Evolutionary conservation across 1,140 invertebrate species (phyloP), one percentile per base, ranked within the genome.

Genomic region (Pogonognathellus flavescens): DNA sequence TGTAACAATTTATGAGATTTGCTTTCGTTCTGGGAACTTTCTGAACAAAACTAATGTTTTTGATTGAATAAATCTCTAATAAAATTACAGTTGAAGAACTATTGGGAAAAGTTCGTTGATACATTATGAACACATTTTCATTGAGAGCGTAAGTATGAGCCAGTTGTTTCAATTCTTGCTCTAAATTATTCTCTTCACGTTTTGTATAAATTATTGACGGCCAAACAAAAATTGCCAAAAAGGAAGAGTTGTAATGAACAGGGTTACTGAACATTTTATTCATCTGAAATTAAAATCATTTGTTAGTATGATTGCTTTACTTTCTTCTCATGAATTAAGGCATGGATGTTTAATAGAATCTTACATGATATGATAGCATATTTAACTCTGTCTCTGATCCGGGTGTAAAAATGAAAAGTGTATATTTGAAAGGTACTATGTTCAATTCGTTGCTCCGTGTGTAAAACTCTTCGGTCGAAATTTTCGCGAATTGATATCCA

Each of bases 41-140:
- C 16, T 49, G 41, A 16, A 76, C 31, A 5, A 76, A 76, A 1
- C 25, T 50, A 8, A 76, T 18, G 8, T 76, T 76, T 18, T 76
- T 76, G 49, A 76, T 50, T 18, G 70, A 76, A n/a, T 76, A 76
- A 9, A 76, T 8, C 41, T 76, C 70, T 9, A 76, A 18, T 49
- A 50, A 49, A 6, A 31, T 76, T 50, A 31, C 10, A 16, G 14
- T n/a, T 7, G 31, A 8, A 9, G 70, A 76, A 8, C 41, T 31
- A 10, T 76, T 31, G 1, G 31, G 31, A 14, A 76, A 50, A 10
- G 5, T 11, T 18, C 25, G 16, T 50, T 50, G 70, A 50, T 76
- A 76, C 16, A 76, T 16, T 14, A 76, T n/a, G 10, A 76, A 50
- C 9, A 76, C 70, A 16, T 50, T 41, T n/a, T 76, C 41, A 49